A percentile compares a stretch with the other conserved stretches of the same genome.
phyloP scores from a whole-genome alignment of 2,797 vertebrate genomes.

The Ptychadena robeensis region DNA sequence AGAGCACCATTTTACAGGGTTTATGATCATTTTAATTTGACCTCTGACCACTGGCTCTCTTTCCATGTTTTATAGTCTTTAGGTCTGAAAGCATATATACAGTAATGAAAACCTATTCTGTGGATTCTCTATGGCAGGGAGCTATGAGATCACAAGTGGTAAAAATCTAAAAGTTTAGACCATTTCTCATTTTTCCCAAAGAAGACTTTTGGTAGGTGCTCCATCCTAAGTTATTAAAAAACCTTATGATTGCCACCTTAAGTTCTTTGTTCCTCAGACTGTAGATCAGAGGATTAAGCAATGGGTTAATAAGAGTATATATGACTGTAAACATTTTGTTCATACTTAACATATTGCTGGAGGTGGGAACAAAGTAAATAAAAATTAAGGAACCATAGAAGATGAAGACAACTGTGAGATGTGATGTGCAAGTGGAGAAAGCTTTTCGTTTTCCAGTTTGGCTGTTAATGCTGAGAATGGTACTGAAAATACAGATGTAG shows the following conservation, averaged over 20 bases:
- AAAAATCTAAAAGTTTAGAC: too few species aligned
- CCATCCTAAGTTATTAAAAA: too few species aligned
- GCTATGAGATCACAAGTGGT: too few species aligned
- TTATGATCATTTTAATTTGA: too few species aligned
- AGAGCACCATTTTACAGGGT: too few species aligned
- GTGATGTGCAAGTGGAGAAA: slow-evolving; percentile 42
- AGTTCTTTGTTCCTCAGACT: background rate
- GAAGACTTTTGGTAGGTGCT: too few species aligned
- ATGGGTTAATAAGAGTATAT: slow-evolving; percentile 35
- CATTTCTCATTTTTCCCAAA: too few species aligned
- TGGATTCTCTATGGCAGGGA: too few species aligned
- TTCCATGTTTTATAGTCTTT: too few species aligned
- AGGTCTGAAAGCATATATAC: too few species aligned
- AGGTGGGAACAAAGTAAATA: slow-evolving; percentile 16
- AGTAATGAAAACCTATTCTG: too few species aligned
- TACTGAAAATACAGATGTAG: slow-evolving; percentile 12
- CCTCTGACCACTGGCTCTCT: too few species aligned
- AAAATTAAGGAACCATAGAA: slow-evolving; percentile 17
- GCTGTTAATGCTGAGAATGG: background rate
- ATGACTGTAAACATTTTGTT: slow-evolving; percentile 4
- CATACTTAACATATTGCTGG: background rate
- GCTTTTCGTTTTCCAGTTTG: slow-evolving; percentile 17
- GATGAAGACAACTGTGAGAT: slow-evolving; percentile 18
- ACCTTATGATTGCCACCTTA: background rate
- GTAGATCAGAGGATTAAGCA: slow-evolving; percentile 47